phyloP scores from a whole-genome alignment of 1,140 invertebrate genomes.

The Maniola jurtina region DNA sequence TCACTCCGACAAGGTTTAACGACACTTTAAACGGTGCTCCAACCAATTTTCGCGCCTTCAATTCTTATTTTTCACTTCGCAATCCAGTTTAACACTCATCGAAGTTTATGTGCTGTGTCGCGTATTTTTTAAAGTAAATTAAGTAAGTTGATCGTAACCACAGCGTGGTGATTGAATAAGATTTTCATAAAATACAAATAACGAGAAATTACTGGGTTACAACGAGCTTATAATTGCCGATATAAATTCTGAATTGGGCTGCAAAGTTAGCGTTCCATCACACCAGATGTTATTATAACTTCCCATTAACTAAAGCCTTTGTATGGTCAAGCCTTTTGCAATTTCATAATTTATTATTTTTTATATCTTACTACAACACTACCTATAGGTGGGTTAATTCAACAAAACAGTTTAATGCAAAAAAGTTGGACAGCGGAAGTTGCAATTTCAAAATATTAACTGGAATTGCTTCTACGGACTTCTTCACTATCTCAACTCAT shows the following conservation, averaged over 20 bases:
- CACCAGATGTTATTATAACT: conserved; percentile 7
- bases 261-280: conserved; percentile 14
- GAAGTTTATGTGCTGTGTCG: conserved; percentile 59
- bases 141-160: conserved; percentile 66
- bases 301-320: not conserved
- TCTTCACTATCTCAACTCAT: too few relatives aligned
- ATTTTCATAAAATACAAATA: conserved; percentile 54
- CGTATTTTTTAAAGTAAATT: conserved; percentile 55
- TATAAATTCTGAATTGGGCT: conserved; percentile 42
- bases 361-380: not conserved
- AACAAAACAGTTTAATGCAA: too few relatives aligned
- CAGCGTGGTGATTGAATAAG: conserved; percentile 31
- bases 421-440: too few relatives aligned
- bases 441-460: too few relatives aligned
- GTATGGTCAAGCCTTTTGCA: not conserved
- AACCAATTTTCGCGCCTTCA: conserved; percentile 67
- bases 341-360: not conserved
- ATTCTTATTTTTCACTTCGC: conserved; percentile 66
- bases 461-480: too few relatives aligned
- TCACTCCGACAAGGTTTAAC: conserved; percentile 62
- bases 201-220: conserved; percentile 45
- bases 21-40: conserved; percentile 69
- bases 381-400: too few relatives aligned
- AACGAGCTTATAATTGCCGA: conserved; percentile 51
- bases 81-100: conserved; percentile 73